Percentiles rank a stretch among this genome's conserved stretches.
phyloP scores from a whole-genome alignment of 2,113 vertebrate species.

The Takifugu bimaculatus region DNA sequence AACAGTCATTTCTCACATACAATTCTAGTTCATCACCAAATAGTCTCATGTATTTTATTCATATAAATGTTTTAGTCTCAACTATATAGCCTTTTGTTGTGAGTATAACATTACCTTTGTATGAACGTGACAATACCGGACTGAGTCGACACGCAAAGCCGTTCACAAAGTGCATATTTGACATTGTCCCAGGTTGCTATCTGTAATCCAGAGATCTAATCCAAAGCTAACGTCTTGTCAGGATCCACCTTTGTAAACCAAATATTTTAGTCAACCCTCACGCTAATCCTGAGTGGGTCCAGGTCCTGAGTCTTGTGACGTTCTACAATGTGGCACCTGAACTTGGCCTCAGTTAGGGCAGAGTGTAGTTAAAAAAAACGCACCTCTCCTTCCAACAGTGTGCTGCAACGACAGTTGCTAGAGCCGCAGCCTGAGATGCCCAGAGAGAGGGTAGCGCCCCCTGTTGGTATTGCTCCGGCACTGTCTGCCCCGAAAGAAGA shows the following conservation, averaged over 20 bases:
- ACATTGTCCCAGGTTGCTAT: slow-evolving; percentile 66
- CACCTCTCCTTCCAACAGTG: slow-evolving; percentile 75
- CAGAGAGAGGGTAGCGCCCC: slow-evolving; percentile 51
- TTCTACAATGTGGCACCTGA: slow-evolving; percentile 71
- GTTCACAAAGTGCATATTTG: slow-evolving; percentile 45
- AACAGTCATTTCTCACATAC: background rate
- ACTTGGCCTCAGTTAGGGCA: slow-evolving; percentile 58
- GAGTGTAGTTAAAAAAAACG: slow-evolving; percentile 72
- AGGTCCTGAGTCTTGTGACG: slow-evolving; percentile 73
- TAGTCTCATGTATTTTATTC: slow-evolving; percentile 15
- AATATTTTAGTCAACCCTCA: slow-evolving; percentile 48
- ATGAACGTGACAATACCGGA: slow-evolving; percentile 75
- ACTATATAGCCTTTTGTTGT: slow-evolving; percentile 42
- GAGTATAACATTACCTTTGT: slow-evolving; percentile 60
- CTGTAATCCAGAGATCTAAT: slow-evolving; percentile 43
- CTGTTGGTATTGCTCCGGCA: slow-evolving; percentile 52
- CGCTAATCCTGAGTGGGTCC: slow-evolving; percentile 45
- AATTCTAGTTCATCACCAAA: slow-evolving; percentile 7
- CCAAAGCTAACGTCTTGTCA: slow-evolving; percentile 43
- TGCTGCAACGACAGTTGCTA: slow-evolving; percentile 61
- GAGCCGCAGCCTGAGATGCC: slow-evolving; percentile 50
- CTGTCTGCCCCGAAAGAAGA: slow-evolving; percentile 47
- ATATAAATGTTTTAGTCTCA: slow-evolving; percentile 27
- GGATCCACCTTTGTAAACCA: slow-evolving; percentile 37
- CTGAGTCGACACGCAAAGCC: slow-evolving; percentile 54